phyloP scores from a whole-genome alignment of 2,797 vertebrate species.

The Notolabrus celidotus region DNA sequence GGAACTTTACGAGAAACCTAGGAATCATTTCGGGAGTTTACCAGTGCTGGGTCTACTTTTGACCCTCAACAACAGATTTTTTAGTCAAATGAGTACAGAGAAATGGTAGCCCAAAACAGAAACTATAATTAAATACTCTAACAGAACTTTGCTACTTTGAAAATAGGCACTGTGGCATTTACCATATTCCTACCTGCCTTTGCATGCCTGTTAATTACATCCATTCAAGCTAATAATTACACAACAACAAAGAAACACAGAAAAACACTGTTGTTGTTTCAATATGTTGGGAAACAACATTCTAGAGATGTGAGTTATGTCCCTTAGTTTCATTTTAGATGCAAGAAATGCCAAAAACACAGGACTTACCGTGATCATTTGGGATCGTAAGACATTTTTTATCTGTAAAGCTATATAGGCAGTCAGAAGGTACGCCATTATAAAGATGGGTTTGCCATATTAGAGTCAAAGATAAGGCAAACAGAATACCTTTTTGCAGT shows the following conservation, averaged over 20 bases:
- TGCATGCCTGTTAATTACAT: conserved; percentile 18
- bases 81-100: not conserved
- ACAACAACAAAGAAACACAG: not conserved
- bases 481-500: not conserved
- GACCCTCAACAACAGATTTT: not conserved
- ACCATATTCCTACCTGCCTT: not conserved
- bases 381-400: not conserved
- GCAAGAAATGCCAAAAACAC: too few relatives aligned
- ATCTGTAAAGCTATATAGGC: not conserved
- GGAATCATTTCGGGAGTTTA: conserved; percentile 10
- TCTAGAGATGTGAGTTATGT: not conserved
- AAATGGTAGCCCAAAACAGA: not conserved
- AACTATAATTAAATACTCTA: not conserved
- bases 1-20: conserved; percentile 20
- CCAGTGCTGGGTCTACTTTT: conserved; percentile 5
- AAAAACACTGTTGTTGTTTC: not conserved
- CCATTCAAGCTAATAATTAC: conserved; percentile 1
- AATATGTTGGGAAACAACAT: not conserved
- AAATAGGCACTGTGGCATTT: not conserved
- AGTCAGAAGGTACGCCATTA: not conserved
- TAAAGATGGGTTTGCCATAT: not conserved
- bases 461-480: not conserved
- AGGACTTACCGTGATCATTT: not conserved
- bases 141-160: conserved; percentile 16
- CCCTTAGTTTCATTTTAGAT: not conserved